Evolutionary conservation across 1,140 invertebrate genomes (phyloP).

Genomic region (Adelges cooleyi): DNA sequence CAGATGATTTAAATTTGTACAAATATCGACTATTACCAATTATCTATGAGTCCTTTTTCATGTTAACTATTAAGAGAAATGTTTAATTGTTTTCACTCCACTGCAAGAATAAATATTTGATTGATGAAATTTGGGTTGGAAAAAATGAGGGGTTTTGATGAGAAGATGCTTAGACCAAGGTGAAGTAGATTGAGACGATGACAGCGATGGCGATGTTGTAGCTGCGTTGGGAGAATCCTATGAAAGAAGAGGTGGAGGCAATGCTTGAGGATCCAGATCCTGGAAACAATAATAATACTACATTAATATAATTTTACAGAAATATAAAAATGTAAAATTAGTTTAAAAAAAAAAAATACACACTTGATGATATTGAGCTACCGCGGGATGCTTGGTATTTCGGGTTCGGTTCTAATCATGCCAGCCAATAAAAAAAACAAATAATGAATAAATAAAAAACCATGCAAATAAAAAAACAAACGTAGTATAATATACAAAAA

Average conservation of each 20-base stretch:
- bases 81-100: neutral
- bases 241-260: constrained; percentile 6
- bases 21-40: no score
- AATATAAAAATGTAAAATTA: neutral
- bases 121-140: neutral
- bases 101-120: neutral
- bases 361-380: constrained; percentile 20
- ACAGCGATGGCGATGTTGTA: constrained; percentile 10
- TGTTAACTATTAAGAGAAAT: no score
- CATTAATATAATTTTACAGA: neutral
- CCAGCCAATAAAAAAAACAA: constrained; percentile 25
- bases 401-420: constrained; percentile 20
- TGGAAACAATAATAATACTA: neutral
- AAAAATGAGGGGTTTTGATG: neutral
- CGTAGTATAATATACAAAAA: neutral
- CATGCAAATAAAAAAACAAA: neutral
- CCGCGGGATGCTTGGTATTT: constrained; percentile 24
- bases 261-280: neutral
- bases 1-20: no score
- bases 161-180: neutral
- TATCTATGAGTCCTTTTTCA: no score
- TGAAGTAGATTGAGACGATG: neutral
- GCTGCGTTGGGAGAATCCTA: constrained; percentile 12
- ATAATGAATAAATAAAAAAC: constrained; percentile 7
- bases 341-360: constrained; percentile 3